Conservation (phyloP, 2,888 invertebrate species). For the Amiota mariae region DNA sequence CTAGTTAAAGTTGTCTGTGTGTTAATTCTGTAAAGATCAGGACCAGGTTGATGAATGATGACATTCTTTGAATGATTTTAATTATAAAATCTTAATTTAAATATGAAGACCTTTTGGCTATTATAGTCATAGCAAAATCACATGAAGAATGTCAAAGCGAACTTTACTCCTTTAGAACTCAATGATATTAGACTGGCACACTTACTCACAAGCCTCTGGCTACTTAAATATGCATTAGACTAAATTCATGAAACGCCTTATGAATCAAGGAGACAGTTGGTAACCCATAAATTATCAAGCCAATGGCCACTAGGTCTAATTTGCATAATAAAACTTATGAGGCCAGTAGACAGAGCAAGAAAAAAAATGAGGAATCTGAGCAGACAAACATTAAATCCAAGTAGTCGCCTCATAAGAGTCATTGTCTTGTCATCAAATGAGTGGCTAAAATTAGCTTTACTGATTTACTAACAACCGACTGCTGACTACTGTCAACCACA, state of each 20-base stretch:
- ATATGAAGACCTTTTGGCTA: too few relatives aligned
- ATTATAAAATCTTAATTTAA: too few relatives aligned
- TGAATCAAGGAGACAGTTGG: not conserved
- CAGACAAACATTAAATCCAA: conserved; percentile 39
- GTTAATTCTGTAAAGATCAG: too few relatives aligned
- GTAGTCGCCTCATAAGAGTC: not conserved
- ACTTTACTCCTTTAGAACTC: too few relatives aligned
- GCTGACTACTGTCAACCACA: not conserved
- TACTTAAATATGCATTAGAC: conserved; percentile 18
- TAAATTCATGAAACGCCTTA: not conserved
- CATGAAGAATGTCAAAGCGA: too few relatives aligned
- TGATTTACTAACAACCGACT: conserved; percentile 1
- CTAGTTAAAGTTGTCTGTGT: not conserved
- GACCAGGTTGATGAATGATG: not conserved
- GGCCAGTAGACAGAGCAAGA: conserved; percentile 36
- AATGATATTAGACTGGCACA: too few relatives aligned
- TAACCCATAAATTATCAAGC: not conserved
- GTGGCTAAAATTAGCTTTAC: not conserved
- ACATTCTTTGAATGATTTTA: not conserved
- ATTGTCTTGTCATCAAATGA: not conserved
- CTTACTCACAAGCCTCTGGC: not conserved
- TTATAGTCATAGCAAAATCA: too few relatives aligned
- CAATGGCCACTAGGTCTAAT: conserved; percentile 54
- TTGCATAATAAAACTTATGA: conserved; percentile 51
- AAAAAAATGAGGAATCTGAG: conserved; percentile 48